Conservation (phyloP, 1,140 invertebrate genomes). For the Cephus cinctus region DNA sequence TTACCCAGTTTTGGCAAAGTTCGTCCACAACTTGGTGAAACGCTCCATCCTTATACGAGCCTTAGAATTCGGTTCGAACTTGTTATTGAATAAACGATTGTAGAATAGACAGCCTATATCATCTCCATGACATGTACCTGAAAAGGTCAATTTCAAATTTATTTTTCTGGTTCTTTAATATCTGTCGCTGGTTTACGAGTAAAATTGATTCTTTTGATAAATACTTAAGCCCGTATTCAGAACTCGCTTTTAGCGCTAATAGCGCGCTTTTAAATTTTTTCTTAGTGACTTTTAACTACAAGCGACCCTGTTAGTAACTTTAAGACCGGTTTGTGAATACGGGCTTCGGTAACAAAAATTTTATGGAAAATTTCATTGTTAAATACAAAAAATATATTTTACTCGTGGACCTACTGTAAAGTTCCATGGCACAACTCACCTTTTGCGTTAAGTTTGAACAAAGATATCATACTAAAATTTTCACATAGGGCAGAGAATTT, state of each 20-base stretch:
- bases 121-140: slow-evolving; percentile 36
- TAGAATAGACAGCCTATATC: slow-evolving; percentile 37
- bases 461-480: background rate
- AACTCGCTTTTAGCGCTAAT: background rate
- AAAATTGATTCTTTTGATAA: background rate
- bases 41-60: slow-evolving; percentile 24
- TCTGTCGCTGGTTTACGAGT: background rate
- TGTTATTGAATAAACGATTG: background rate
- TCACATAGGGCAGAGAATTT: slow-evolving; percentile 47
- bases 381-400: slow-evolving; percentile 10
- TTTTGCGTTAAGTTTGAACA: background rate
- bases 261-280: background rate
- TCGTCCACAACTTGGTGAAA: slow-evolving; percentile 44
- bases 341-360: background rate
- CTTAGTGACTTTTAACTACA: background rate
- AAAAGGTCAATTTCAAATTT: no score
- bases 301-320: background rate
- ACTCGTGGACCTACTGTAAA: background rate
- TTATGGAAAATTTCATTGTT: slow-evolving; percentile 4
- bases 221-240: background rate
- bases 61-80: background rate
- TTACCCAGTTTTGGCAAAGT: slow-evolving; percentile 47
- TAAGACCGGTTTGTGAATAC: background rate
- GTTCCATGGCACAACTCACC: background rate
- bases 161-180: no score